phyloP scores from a whole-genome alignment of 2,888 invertebrate genomes.

The Thecophora atra region DNA sequence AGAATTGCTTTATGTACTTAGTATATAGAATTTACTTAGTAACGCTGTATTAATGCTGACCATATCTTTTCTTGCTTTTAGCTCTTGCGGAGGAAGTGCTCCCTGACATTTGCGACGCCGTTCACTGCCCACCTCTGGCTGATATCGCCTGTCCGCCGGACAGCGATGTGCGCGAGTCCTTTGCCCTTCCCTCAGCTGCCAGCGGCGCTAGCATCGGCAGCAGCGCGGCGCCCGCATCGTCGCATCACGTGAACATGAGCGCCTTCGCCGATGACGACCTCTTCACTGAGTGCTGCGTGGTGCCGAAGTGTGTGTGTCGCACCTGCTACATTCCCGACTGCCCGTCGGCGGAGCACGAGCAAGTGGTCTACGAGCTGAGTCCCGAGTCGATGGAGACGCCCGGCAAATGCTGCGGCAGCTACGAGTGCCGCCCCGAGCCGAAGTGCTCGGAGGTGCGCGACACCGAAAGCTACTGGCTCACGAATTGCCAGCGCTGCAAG shows the following conservation, averaged over 20 bases:
- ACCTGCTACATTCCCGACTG: conserved; percentile 62
- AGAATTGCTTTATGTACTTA: too few relatives aligned
- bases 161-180: conserved; percentile 55
- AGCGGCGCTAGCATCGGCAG: conserved; percentile 37
- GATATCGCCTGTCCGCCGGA: conserved; percentile 61
- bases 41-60: neutral
- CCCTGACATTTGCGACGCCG: conserved; percentile 55
- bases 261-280: conserved; percentile 50
- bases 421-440: conserved; percentile 65
- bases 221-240: conserved; percentile 42
- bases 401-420: conserved; percentile 68
- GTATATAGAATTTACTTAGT: neutral
- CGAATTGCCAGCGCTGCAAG: conserved; percentile 59
- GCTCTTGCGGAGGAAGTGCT: conserved; percentile 53
- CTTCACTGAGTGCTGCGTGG: conserved; percentile 58
- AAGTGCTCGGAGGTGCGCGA: conserved; percentile 56
- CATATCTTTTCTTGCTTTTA: conserved; percentile 8
- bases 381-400: conserved; percentile 59
- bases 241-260: conserved; percentile 40
- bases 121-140: conserved; percentile 59
- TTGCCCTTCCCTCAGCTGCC: conserved; percentile 43
- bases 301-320: conserved; percentile 60
- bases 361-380: conserved; percentile 57
- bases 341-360: conserved; percentile 28
- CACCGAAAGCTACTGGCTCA: conserved; percentile 57